phyloP scores from a whole-genome alignment of 2,888 invertebrate genomes.

The Molanna angustata region DNA sequence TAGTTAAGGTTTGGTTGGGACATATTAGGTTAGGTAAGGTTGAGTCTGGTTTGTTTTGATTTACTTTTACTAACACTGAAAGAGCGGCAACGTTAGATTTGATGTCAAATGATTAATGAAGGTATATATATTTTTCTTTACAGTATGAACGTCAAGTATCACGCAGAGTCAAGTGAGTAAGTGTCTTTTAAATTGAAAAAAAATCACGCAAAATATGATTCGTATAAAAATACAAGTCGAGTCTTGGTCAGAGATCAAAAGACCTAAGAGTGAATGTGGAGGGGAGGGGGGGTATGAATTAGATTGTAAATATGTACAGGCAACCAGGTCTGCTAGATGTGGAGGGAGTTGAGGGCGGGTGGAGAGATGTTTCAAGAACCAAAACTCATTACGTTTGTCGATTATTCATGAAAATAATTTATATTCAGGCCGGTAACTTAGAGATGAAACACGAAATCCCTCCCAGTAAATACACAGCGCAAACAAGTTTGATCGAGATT shows the following conservation, averaged over 20 bases:
- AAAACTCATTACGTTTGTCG: slow-evolving; percentile 35
- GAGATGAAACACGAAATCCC: slow-evolving; percentile 31
- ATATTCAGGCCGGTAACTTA: slow-evolving; percentile 34
- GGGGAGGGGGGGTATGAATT: slow-evolving; percentile 15
- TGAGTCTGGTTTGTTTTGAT: no score
- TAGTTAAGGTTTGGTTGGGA: no score
- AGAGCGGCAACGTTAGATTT: no score
- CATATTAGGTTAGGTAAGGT: no score
- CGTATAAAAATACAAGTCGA: background rate
- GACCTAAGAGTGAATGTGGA: slow-evolving; percentile 8
- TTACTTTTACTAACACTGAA: no score
- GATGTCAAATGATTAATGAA: no score
- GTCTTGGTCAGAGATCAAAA: slow-evolving; percentile 18
- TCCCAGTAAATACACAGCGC: slow-evolving; percentile 26
- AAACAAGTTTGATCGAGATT: slow-evolving; percentile 28
- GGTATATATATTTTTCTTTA: no score
- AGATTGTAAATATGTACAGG: slow-evolving; percentile 16
- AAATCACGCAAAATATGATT: no score
- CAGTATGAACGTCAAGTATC: no score
- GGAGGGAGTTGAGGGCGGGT: slow-evolving; percentile 11
- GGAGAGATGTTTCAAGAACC: slow-evolving; percentile 29
- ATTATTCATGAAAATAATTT: slow-evolving; percentile 35
- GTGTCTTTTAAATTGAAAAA: no score
- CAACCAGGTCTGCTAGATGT: slow-evolving; percentile 11
- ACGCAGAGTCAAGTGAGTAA: no score